Conservation (phyloP, 2,888 invertebrate genomes). For the Selenia dentaria region DNA sequence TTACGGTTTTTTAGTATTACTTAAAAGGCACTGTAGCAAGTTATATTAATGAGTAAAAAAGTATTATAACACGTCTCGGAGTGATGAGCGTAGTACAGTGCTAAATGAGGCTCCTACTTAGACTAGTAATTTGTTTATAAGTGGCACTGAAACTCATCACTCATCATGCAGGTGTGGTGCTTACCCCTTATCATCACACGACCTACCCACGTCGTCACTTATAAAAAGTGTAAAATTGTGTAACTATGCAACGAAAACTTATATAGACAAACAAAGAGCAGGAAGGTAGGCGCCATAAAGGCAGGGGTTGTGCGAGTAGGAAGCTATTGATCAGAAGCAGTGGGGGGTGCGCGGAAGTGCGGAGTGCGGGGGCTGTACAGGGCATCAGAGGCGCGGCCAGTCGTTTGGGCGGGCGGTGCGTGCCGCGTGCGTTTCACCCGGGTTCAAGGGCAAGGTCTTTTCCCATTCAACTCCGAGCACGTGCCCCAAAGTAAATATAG, state of each 20-base stretch:
- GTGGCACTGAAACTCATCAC: too few species aligned
- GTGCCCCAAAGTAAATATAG: slow-evolving; percentile 83
- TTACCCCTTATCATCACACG: too few species aligned
- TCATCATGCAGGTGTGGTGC: too few species aligned
- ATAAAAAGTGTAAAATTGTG: too few species aligned
- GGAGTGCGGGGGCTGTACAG: slow-evolving; percentile 36
- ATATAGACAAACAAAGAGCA: slow-evolving; percentile 19
- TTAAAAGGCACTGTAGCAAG: too few species aligned
- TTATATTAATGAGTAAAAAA: too few species aligned
- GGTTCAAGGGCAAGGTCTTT: slow-evolving; percentile 80
- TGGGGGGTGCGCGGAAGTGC: slow-evolving; percentile 15
- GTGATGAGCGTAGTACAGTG: too few species aligned
- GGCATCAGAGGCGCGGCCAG: slow-evolving; percentile 59
- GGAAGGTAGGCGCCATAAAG: slow-evolving; percentile 39
- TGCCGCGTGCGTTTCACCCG: slow-evolving; percentile 70
- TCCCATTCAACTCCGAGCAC: slow-evolving; percentile 80
- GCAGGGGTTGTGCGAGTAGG: slow-evolving; percentile 58
- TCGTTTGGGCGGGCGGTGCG: slow-evolving; percentile 74
- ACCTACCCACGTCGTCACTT: too few species aligned
- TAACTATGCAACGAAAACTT: neutral
- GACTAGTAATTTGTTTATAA: too few species aligned
- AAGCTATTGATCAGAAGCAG: slow-evolving; percentile 66
- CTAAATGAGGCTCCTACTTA: too few species aligned
- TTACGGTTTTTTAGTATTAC: too few species aligned
- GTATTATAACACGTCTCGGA: too few species aligned